Percentiles rank a stretch among this genome's conserved stretches.
Evolutionary conservation across 2,888 invertebrate species (phyloP).

Genomic region (Volucella zonaria): DNA sequence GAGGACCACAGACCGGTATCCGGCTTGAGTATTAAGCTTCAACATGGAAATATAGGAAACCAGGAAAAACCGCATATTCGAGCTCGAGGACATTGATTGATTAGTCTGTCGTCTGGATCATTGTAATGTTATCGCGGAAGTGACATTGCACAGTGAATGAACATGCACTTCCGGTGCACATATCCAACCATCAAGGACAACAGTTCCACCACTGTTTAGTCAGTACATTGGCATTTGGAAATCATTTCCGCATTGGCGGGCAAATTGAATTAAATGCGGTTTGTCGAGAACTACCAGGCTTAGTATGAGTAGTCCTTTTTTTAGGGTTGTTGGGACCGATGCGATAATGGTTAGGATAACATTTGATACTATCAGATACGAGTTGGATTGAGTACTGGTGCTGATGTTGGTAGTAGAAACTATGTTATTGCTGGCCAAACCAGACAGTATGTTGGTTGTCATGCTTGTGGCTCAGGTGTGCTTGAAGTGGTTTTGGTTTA

Average conservation of each 20-base stretch:
- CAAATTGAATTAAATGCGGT: constrained; percentile 54
- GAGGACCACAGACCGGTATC: constrained; percentile 9
- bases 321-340: background rate
- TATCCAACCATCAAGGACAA: constrained; percentile 24
- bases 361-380: constrained; percentile 20
- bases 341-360: constrained; percentile 21
- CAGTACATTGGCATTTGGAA: constrained; percentile 11
- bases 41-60: background rate
- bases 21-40: too few species aligned
- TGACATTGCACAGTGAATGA: constrained; percentile 41
- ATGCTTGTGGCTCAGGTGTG: background rate
- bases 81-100: constrained; percentile 55
- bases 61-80: constrained; percentile 30
- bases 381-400: background rate
- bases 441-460: constrained; percentile 6
- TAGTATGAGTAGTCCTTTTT: background rate
- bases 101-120: constrained; percentile 40
- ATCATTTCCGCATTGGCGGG: constrained; percentile 26
- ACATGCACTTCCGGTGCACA: constrained; percentile 25
- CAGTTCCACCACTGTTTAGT: constrained; percentile 5
- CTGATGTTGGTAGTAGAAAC: background rate
- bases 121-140: constrained; percentile 42
- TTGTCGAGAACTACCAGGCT: background rate
- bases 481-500: background rate
- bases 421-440: background rate